Evolutionary conservation across 23 tunicate species (phyloP), one percentile per base, ranked within the genome.

Genomic region (Halocynthia aurantium): DNA sequence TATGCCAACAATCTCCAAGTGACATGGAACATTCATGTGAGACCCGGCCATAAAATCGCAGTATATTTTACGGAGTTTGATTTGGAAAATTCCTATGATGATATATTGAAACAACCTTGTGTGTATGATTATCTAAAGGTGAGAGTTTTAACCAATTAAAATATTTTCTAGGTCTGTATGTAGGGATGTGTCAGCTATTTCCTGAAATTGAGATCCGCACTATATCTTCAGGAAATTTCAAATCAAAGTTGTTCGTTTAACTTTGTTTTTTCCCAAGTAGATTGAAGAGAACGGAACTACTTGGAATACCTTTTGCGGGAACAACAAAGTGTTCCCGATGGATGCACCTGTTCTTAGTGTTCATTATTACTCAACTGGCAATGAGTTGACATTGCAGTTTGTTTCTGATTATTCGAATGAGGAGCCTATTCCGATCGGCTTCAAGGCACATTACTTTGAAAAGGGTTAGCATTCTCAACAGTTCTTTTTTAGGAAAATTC

Each of bases 11-110:
- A 89, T 54, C 57, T 55, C 11, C 52, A 89, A 68, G 52, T 72
- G 50, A 80, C 88, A 21, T 89, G 96, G 96, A 52, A 51, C 11
- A 81, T 89, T 57, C 61, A 19, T 10, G 83, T 87, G 7, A 62
- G 68, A 10, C 74, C 77, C 6, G 96, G 96, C 0, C 84, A 75
- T 69, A 85, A 78, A 56, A 56, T 89, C 6, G 83, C 52, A 44
- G 9, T 89, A 12, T 81, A 75, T 58, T 89, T 89, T 69, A 75
- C 85, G 0, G 71, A 49, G 10, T 89, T 89, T 53, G 85, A 89
- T 22, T 18, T 89, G n/a, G 96, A 89, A 79, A 89, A 84, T 53
- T 89, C 96, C 49, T 89, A 80, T 70, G 96, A 89, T 52, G 85
- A 69, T 57, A 83, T 80, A 6, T 10, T 67, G 10, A 89, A 89